A percentile compares a stretch with the other conserved stretches of the same genome.
phyloP scores from a whole-genome alignment of 2,797 vertebrate species.

The Tarsius wallacei region DNA sequence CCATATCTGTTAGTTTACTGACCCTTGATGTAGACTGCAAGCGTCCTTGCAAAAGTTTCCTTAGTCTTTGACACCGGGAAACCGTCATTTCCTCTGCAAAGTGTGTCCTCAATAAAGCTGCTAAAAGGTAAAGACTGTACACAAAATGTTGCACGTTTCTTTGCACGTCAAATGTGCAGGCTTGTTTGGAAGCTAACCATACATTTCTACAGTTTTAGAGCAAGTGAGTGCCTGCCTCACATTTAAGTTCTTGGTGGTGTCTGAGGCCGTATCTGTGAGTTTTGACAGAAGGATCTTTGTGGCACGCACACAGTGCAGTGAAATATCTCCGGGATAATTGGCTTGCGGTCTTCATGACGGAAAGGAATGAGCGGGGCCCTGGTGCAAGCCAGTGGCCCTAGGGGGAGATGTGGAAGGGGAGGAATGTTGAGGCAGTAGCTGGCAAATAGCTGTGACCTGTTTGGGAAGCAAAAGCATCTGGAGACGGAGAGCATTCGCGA shows the following conservation, averaged over 20 bases:
- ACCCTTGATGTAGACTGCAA: background rate
- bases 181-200: background rate
- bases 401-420: background rate
- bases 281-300: background rate
- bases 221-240: background rate
- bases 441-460: background rate
- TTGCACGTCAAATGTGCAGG: background rate
- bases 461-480: background rate
- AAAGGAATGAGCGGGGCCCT: background rate
- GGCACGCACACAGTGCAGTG: background rate
- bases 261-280: background rate
- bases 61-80: slow-evolving; percentile 58
- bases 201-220: slow-evolving; percentile 36
- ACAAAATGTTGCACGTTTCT: background rate
- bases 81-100: slow-evolving; percentile 54
- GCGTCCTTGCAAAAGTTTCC: background rate
- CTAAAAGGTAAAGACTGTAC: background rate
- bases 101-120: slow-evolving; percentile 42
- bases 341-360: background rate
- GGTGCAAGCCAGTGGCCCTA: background rate
- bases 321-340: background rate
- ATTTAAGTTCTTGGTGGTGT: background rate
- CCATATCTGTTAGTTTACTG: background rate
- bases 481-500: background rate
- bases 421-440: background rate